Conservation (phyloP, 2,797 vertebrate genomes). For the Macrochelys suwanniensis region DNA sequence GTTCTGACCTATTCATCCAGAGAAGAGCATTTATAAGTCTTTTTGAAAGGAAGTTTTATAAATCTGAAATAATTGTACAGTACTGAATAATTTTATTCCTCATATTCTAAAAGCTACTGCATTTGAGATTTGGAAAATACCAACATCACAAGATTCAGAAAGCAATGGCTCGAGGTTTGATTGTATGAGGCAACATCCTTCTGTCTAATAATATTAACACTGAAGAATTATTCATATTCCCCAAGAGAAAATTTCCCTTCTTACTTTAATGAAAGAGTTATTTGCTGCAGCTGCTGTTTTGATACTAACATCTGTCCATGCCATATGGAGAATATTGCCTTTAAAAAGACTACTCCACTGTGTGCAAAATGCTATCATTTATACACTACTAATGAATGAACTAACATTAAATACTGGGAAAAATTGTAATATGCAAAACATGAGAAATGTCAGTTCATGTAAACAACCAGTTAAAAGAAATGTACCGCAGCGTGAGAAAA, state of each 20-base stretch:
- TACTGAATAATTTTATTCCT: not conserved
- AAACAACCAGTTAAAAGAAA: not conserved
- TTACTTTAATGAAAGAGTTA: constrained; percentile 45
- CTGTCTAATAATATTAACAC: constrained; percentile 3
- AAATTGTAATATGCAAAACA: not conserved
- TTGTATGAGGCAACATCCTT: not conserved
- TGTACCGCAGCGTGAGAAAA: not conserved
- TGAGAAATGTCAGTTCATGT: not conserved
- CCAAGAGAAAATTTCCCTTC: constrained; percentile 25
- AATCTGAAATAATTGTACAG: not conserved
- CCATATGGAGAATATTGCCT: constrained; percentile 45
- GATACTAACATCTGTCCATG: constrained; percentile 61
- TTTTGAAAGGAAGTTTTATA: not conserved
- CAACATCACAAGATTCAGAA: not conserved
- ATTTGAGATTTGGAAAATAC: not conserved
- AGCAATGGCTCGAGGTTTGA: not conserved
- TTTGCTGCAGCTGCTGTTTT: constrained; percentile 49
- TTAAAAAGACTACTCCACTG: not conserved
- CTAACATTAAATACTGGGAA: not conserved
- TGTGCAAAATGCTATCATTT: not conserved
- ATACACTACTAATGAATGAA: not conserved
- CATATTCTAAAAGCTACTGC: not conserved
- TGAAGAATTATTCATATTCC: constrained; percentile 35
- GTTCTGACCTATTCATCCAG: not conserved
- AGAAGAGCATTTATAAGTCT: not conserved